Evolutionary conservation across 1,140 invertebrate genomes (phyloP), one percentile per base, ranked within the genome.

Genomic region (Drosophila asahinai): DNA sequence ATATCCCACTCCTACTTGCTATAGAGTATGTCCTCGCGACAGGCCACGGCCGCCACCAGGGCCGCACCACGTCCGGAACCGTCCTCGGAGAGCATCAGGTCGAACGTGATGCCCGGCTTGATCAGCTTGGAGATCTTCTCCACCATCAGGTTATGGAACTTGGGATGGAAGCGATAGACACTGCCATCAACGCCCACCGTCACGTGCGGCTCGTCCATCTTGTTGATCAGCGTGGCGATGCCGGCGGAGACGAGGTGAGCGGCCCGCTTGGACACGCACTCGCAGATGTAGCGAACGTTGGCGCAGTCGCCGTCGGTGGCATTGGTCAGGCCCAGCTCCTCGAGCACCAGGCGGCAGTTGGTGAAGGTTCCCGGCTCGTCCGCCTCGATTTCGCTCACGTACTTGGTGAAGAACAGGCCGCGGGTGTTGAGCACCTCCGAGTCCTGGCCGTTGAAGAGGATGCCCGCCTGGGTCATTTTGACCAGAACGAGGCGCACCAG

Each of bases 151-250:
- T 98, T 95, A 93, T 99, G 98, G 95, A 99, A 99, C 94, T 98
- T 97, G 19, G 99, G 99, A 94, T 99, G 99, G 95, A 98, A 99
- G 86, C 99, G 96, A 94, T 99, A 99, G 0, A 99, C 97, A 40
- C 98, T 99, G 52, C 99, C 99, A 94, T 99, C 99, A 71, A 99
- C 97, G 48, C 98, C 99, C 11, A 99, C 97, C 0, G 98, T 99
- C 8, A 99, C 97, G 74, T 96, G 95, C 7, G 97, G 95, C 83
- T 98, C 96, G 33, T 95, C 95, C 95, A 99, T 99, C 94, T 97
- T 97, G 90, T 97, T 96, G 57, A 98, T 95, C 17, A 98, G 94
- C 5, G 95, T 95, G 2, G 97, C 96, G 51, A 97, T 96, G 80
- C 97, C 98, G 57, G 98, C 97, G 12, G 98, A 98, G 22, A 97